A percentile compares a stretch with the other conserved stretches of the same genome.
Evolutionary conservation across 2,113 vertebrate species (phyloP).

Genomic region (Lanius collurio): DNA sequence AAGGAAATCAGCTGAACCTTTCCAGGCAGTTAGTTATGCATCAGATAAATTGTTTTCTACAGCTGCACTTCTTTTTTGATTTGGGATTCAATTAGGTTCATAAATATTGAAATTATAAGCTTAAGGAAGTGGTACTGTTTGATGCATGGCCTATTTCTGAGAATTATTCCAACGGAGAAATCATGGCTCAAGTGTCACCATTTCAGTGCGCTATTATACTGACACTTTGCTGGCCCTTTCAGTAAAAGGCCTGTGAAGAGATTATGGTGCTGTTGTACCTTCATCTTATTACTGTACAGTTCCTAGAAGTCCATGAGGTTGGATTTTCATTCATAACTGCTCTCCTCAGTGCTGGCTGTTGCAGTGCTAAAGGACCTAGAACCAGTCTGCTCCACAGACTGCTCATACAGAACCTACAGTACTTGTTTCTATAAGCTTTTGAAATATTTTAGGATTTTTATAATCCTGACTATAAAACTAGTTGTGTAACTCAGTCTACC

Average conservation of each 20-base stretch:
- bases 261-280: neutral
- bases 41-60: constrained; percentile 65
- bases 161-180: constrained; percentile 45
- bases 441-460: neutral
- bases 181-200: neutral
- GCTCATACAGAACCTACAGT: neutral
- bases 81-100: constrained; percentile 71
- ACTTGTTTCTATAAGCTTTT: neutral
- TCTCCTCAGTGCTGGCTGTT: neutral
- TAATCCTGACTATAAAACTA: neutral
- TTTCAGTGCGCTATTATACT: neutral
- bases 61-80: constrained; percentile 51
- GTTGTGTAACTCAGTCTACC: neutral
- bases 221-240: neutral
- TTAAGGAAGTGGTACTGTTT: constrained; percentile 55
- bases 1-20: constrained; percentile 45
- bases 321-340: neutral
- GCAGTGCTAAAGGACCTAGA: neutral
- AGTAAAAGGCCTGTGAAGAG: neutral
- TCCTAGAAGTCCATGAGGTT: neutral
- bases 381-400: neutral
- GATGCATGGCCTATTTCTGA: constrained; percentile 50
- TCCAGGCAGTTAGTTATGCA: constrained; percentile 59
- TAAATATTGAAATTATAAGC: constrained; percentile 69
- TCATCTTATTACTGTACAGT: neutral